Evolutionary conservation across 2,113 vertebrate species (phyloP), one percentile per base, ranked within the genome.

Genomic region (Odontophorus gujanensis): DNA sequence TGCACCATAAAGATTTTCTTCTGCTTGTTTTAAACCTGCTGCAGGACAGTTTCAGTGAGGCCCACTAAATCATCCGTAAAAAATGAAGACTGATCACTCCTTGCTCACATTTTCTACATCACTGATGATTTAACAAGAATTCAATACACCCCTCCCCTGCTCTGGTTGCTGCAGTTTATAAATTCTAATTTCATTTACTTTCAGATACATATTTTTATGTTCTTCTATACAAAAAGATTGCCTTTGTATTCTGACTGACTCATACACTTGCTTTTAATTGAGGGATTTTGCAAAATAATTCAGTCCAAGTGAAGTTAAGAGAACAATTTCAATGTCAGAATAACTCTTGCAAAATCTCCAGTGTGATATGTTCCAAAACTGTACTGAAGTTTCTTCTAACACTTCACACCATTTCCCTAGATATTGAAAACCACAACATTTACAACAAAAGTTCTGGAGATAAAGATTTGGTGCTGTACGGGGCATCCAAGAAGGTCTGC

Each of bases 11-110:
- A 92, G 50, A 69, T 67, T 87, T 85, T 24, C 14, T 87, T 92
- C 85, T 69, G 30, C 82, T 94, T 94, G 36, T 12, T 83, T 80
- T 74, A 87, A 85, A 90, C 63, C 68, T 87, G 30, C 13, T 85
- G 20, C 50, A 82, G 36, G 13, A 65, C n/a, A 57, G 26, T n/a
- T 78, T 69, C 15, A 11, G 66, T n/a, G 66, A 61, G 40, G 75
- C 19, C 9, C 1, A 2, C 9, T 24, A 28, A 8, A 28, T 62
- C 42, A 86, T 84, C 9, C 2, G 16, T 10, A 19, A 48, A 80
- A 81, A 82, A 25, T 16, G 16, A 24, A 36, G 57, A 57, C 38
- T 57, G 47, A 57, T 76, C 10, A 24, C 16, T 79, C 42, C 24
- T 53, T 53, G 42, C 11, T 87, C 20, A 62, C 11, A 13, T 80